Base-by-base conservation (phyloP, 2,888 invertebrate genomes). In the Drosophila lutescens region DNA sequence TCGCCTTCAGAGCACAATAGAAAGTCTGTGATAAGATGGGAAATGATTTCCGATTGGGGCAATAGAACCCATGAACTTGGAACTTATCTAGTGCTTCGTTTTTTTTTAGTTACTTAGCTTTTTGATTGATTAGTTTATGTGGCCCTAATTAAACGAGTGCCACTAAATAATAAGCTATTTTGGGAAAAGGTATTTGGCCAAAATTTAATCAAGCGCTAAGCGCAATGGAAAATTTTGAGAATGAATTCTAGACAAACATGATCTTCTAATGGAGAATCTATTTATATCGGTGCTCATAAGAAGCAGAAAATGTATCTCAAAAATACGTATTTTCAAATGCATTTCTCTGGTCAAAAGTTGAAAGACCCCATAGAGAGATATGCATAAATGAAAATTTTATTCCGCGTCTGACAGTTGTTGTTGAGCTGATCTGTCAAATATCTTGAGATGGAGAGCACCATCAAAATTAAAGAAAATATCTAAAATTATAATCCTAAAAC, bases 121-220 rank as follows among this genome's bases (percentile, higher is more conserved):
- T 49, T 47, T 88, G 86, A 83, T 88, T 86, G 67, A 88, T 86
- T 70, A 51, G 60, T 74, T 77, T 80, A 43, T 51, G 40, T 44
- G 57, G 47, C 38, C 49, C 67, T 54, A 69, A 79, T 82, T 69
- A 67, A 81, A 58, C 20, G 50, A 41, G 17, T 36, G 32, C n/a
- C 23, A 56, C 12, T n/a, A 38, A 23, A 32, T 34, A 12, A 32
- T 34, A 8, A 26, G 10, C 23, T 47, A 47, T 62, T 47, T 41
- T 32, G 15, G 32, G 13, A n/a, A 41, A 34, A 13, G 10, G 15
- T 20, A 17, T 38, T 17, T 40, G 32, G 32, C 13, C 13, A 15
- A 49, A 34, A 44, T 54, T 62, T 69, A 49, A 74, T 74, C 51
- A 63, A 58, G 32, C 38, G 51, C 30, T 13, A 12, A 13, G 34